Evolutionary conservation across 1,140 invertebrate genomes (phyloP), one percentile per base, ranked within the genome.

Genomic region (Chymomyza costata): DNA sequence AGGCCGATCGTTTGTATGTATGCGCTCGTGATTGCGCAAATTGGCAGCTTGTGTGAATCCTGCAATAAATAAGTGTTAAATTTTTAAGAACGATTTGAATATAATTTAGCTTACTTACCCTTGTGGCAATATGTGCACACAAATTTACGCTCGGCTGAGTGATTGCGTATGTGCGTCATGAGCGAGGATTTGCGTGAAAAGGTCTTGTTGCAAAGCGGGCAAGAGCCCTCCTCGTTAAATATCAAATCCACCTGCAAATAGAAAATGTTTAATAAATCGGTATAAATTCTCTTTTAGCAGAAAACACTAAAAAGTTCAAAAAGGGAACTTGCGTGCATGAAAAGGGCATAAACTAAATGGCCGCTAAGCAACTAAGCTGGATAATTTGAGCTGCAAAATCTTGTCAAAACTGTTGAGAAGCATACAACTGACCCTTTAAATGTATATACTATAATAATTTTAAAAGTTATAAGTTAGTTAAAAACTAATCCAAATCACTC

Each of bases 1-100:
- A 1, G 89, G 89, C 25, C 89, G 78, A 80, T 89, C 88, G 64
- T 90, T 89, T 34, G 88, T 89, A 76, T 90, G 89, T 49, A 90
- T 90, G 18, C 89, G 87, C 21, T 89, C 86, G 63, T 90, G 89
- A 19, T 89, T 89, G 32, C 89, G 84, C 68, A 90, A 80, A 76
- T 90, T 90, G 52, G 89, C 89, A 19, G 89, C 89, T 66, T 90
- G 89, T 41, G 89, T 89, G 53, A 90, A 90, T 30, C 88, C 89
- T 89, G 76, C 7, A 80, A 16, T 44, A 25, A 34, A 52, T 8
- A 7, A 31, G n/a, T 25, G 38, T 8, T 17, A 46, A 7, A 14
- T 15, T 21, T n/a, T 0, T 10, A 35, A 34, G 21, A 13, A 54
- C 34, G 39, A 41, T 3, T 10, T 13, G 6, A 11, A 35, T 30